Conservation (phyloP, 2,113 vertebrate species). For the Calonectris borealis region DNA sequence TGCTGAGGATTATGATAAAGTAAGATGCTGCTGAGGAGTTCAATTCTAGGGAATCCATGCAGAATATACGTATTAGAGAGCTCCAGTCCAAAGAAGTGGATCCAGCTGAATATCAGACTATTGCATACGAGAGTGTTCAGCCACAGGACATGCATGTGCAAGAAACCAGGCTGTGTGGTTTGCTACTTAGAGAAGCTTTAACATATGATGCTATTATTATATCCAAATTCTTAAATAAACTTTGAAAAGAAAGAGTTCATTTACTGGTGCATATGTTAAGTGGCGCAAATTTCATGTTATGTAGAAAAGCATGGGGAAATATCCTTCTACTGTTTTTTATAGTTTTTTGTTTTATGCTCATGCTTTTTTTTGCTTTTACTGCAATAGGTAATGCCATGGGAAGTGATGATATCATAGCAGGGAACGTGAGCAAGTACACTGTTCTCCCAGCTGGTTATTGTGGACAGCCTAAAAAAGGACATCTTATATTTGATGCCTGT, state of each 20-base stretch:
- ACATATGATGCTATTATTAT: neutral
- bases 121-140: neutral
- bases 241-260: neutral
- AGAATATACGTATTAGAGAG: neutral
- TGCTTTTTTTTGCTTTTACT: neutral
- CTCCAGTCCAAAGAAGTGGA: neutral
- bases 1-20: neutral
- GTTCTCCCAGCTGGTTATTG: conserved; percentile 84
- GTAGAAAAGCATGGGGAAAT: neutral
- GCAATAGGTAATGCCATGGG: conserved; percentile 80
- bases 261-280: neutral
- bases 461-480: conserved; percentile 87
- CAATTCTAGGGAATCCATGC: neutral
- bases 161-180: neutral
- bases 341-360: neutral
- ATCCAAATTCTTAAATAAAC: neutral
- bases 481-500: conserved; percentile 95
- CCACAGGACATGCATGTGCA: neutral
- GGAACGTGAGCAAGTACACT: conserved; percentile 89
- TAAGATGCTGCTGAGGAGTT: neutral
- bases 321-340: neutral
- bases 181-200: neutral
- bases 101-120: neutral
- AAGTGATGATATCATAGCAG: conserved; percentile 88
- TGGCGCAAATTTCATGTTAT: neutral